Conservation (phyloP, 2,113 vertebrate genomes). For the Callipepla californica region DNA sequence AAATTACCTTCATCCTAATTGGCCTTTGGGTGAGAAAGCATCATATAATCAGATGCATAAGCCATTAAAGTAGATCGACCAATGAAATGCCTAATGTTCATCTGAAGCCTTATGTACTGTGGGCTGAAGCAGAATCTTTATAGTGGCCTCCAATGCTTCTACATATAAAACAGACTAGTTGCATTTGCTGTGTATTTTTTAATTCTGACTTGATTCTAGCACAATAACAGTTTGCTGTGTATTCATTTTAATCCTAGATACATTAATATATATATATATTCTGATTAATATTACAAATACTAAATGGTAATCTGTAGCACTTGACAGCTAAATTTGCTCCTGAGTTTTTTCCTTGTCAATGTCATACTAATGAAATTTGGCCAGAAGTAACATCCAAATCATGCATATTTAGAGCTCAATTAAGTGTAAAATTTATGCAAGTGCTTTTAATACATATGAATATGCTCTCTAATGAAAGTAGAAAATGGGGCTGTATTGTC, state of each 20-base stretch:
- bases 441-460: constrained; percentile 8
- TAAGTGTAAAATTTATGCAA: constrained; percentile 54
- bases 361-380: constrained; percentile 28
- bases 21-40: not conserved
- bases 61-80: not conserved
- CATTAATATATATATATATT: not conserved
- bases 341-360: not conserved
- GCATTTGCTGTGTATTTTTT: constrained; percentile 16
- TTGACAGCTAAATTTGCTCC: constrained; percentile 19
- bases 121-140: not conserved
- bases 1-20: not conserved
- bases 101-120: constrained; percentile 66
- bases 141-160: not conserved
- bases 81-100: not conserved
- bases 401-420: constrained; percentile 58
- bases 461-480: not conserved
- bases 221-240: not conserved
- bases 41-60: not conserved
- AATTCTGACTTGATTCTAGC: not conserved
- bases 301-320: not conserved
- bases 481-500: not conserved
- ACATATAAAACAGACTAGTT: not conserved
- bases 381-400: constrained; percentile 19
- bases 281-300: not conserved
- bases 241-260: not conserved